Base-by-base conservation (phyloP, 2,797 vertebrate genomes). In the Notolepis coatsorum region DNA sequence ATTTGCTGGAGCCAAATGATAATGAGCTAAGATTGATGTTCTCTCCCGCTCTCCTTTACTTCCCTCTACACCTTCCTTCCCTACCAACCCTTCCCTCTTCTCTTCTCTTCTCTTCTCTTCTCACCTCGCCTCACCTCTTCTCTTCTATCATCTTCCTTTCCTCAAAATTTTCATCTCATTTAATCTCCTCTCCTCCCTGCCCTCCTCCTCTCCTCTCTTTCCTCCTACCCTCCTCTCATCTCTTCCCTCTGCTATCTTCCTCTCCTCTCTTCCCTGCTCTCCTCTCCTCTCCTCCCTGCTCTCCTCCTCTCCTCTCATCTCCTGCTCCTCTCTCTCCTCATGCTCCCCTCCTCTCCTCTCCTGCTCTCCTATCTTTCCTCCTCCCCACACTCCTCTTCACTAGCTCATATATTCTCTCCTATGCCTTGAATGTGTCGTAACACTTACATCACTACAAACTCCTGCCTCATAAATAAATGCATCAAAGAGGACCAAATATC, bases 1-100 rank as follows among this genome's bases (percentile, higher is more conserved):
- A 80, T 89, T 84, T 72, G 59, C 68, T n/a, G 39, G 67, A 71
- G 79, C 81, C 76, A 79, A 75, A 86, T 85, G 77, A 72, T 88
- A 85, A 87, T 78, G 75, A 84, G 79, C 62, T 57, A 17, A 73
- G 77, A 81, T 84, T 81, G 78, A 85, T 86, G 71, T 57, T 69
- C 8, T 9, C 59, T 59, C 18, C 23, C 41, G 33, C 6, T 56
- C 67, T n/a, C 77, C 80, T 45, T 77, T 71, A 31, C 12, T 37
- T 77, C 28, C 63, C 7, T 52, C 9, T 33, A 28, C 15, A 2
- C 18, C 35, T 15, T 13, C 12, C 2, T 7, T 25, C 5, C 7
- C 13, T 8, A 7, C 12, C 35, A 10, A 25, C 2, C 23, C 18
- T 30, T 23, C 17, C 39, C 15, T 42, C 39, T 7, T 4, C 39